These are phyloP conservation scores for Napeogenes sylphis DNA, from an alignment of 2,888 invertebrate species.

Conservation along the genomic window DNA sequence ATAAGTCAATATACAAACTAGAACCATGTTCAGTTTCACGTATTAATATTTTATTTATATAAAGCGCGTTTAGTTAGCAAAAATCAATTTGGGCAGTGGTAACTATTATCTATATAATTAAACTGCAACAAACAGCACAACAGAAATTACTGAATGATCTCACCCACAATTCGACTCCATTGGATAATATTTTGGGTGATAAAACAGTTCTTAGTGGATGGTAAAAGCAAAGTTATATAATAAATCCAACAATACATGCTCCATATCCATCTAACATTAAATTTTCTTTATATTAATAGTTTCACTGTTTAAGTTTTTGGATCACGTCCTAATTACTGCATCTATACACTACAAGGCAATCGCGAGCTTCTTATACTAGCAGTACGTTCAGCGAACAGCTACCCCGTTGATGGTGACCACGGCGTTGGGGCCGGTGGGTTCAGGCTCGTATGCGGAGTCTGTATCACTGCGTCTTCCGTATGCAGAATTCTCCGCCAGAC, in stretches of 20 bases:
- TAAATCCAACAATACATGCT: not conserved
- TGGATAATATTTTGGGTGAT: too few relatives aligned
- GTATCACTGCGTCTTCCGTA: constrained; percentile 69
- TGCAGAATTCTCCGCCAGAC: constrained; percentile 64
- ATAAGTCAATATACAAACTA: too few relatives aligned
- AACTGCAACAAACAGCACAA: too few relatives aligned
- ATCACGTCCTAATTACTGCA: constrained; percentile 14
- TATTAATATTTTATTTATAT: constrained; percentile 20
- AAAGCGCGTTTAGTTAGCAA: constrained; percentile 23
- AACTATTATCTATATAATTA: not conserved
- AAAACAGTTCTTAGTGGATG: too few relatives aligned
- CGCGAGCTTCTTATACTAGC: constrained; percentile 9
- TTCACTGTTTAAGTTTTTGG: constrained; percentile 10
- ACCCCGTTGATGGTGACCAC: constrained; percentile 93
- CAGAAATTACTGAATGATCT: too few relatives aligned
- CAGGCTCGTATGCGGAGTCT: constrained; percentile 80
- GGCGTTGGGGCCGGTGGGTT: constrained; percentile 78
- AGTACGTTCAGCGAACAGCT: constrained; percentile 82
- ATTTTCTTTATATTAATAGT: not conserved
- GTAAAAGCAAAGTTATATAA: too few relatives aligned
- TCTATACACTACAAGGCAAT: constrained; percentile 16
- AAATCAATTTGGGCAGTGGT: constrained; percentile 3
- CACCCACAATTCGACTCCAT: too few relatives aligned
- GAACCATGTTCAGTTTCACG: constrained; percentile 12
- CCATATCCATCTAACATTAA: not conserved